A percentile compares a stretch with the other conserved stretches of the same genome.
phyloP scores from a whole-genome alignment of 2,888 invertebrate species.

The Drosophila greeni region DNA sequence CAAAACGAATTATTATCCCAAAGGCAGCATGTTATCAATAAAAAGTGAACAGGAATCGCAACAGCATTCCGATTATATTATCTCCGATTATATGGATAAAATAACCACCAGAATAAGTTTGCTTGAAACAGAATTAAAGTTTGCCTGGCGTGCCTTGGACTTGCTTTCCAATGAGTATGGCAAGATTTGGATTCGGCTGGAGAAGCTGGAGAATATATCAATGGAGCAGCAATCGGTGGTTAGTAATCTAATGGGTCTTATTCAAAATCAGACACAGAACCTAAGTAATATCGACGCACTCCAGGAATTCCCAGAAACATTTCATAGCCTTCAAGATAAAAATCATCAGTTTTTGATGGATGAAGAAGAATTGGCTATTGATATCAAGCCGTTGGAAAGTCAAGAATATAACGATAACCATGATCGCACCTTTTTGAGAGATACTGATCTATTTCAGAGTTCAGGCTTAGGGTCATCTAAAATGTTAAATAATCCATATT shows the following conservation, averaged over 20 bases:
- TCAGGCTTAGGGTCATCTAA: constrained; percentile 2
- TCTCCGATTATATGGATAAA: constrained; percentile 94
- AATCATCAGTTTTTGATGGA: constrained; percentile 10
- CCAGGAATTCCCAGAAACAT: not conserved
- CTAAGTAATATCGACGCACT: constrained; percentile 13
- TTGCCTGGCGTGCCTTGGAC: constrained; percentile 95
- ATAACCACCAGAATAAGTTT: constrained; percentile 91
- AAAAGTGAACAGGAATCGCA: constrained; percentile 78
- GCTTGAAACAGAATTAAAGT: constrained; percentile 93
- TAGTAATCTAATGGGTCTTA: constrained; percentile 85
- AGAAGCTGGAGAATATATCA: constrained; percentile 91
- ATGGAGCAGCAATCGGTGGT: constrained; percentile 95
- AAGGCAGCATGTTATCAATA: constrained; percentile 65
- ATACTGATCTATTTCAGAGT: constrained; percentile 10
- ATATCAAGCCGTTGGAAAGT: constrained; percentile 10
- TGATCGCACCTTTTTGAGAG: not conserved
- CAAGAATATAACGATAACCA: constrained; percentile 16
- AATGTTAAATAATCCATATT: constrained; percentile 20
- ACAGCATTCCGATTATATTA: constrained; percentile 86
- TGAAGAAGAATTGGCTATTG: constrained; percentile 16
- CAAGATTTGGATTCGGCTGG: constrained; percentile 95
- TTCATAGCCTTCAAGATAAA: constrained; percentile 6
- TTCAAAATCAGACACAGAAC: constrained; percentile 48
- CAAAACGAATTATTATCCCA: constrained; percentile 8
- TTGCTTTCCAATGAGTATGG: constrained; percentile 94